phyloP scores from a whole-genome alignment of 1,140 invertebrate genomes.

The Zaprionus africanus region DNA sequence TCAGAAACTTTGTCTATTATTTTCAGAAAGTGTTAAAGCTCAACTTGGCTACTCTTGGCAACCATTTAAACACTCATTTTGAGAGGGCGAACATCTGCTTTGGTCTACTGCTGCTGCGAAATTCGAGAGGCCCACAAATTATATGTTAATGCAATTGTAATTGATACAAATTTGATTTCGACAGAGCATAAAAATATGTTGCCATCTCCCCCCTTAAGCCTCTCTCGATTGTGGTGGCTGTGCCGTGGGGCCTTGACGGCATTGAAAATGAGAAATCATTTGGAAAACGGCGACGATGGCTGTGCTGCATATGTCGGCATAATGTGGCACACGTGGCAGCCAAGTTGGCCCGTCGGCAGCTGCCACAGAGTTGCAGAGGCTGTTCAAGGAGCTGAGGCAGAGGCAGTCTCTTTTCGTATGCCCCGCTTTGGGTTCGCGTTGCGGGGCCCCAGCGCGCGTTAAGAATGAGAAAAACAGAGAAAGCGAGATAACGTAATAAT shows the following conservation, averaged over 20 bases:
- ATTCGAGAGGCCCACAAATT: conserved; percentile 72
- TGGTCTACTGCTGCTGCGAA: conserved; percentile 48
- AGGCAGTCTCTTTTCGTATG: neutral
- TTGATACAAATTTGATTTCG: conserved; percentile 83
- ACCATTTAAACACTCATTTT: conserved; percentile 58
- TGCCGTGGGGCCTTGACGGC: conserved; percentile 43
- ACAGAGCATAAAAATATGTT: conserved; percentile 64
- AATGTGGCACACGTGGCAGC: conserved; percentile 62
- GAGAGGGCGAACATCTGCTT: conserved; percentile 32
- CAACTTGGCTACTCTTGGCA: neutral
- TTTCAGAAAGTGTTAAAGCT: conserved; percentile 9
- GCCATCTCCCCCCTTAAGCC: conserved; percentile 4
- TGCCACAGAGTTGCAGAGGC: conserved; percentile 34
- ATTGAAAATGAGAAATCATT: conserved; percentile 81
- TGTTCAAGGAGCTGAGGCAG: neutral
- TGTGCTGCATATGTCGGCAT: conserved; percentile 56
- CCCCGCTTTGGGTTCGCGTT: conserved; percentile 9
- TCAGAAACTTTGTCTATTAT: neutral
- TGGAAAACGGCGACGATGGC: conserved; percentile 19
- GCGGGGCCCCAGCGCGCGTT: conserved; percentile 25
- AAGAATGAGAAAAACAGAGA: too few species aligned
- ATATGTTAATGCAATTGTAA: conserved; percentile 83
- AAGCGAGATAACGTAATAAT: conserved; percentile 76
- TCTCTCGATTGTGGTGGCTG: conserved; percentile 11
- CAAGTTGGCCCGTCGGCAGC: conserved; percentile 42